Base-by-base conservation (phyloP, 2,888 invertebrate species). In the Rhabditoides inermis region DNA sequence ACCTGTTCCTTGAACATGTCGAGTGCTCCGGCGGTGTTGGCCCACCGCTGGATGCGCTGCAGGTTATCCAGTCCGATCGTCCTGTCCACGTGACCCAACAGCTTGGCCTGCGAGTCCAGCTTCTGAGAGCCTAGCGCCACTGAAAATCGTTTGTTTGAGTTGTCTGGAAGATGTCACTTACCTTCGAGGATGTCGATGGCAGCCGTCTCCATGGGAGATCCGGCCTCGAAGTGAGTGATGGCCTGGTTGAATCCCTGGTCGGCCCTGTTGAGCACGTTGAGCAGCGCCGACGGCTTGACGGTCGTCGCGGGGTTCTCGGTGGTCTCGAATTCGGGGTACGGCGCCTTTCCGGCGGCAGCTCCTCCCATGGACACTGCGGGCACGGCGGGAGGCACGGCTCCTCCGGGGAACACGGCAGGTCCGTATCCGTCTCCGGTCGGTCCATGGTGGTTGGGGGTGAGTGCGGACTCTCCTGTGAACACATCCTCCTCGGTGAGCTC, bases 1-100 rank as follows among this genome's bases (percentile, higher is more conserved):
- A 70, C 73, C 65, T 74, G 70, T 55, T 74, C 74, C 51, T 74
- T 75, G 50, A 74, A 63, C 41, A 72, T 58, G 48, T 74, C 74
- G 53, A 74, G 55, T n/a, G 74, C 73, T 49, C 74, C 74, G 25
- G 73, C 74, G 35, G 74, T 74, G 57, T 74, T 74, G 25, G 74
- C 74, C 74, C 73, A 75, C 45, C 73, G 52, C 46, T 74, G 74
- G n/a, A 74, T 51, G 41, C 74, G 57, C 32, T 74, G 74, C 12
- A 74, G 58, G 51, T 74, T 74, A 49, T 74, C 74, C 45, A 74
- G 58, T 41, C 74, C 74, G 48, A 74, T 66, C 12, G 74, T 72
- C 46, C 74, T 58, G 55, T 74, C 74, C 7, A 74, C 74, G 45
- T 74, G 74, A 20, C 71, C 68, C 36, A 74, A 58, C 32, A 74